Percentiles rank a stretch among this genome's conserved stretches.
Conservation (phyloP, 64 coral and sea anemone genomes). For the Montipora sp. region DNA sequence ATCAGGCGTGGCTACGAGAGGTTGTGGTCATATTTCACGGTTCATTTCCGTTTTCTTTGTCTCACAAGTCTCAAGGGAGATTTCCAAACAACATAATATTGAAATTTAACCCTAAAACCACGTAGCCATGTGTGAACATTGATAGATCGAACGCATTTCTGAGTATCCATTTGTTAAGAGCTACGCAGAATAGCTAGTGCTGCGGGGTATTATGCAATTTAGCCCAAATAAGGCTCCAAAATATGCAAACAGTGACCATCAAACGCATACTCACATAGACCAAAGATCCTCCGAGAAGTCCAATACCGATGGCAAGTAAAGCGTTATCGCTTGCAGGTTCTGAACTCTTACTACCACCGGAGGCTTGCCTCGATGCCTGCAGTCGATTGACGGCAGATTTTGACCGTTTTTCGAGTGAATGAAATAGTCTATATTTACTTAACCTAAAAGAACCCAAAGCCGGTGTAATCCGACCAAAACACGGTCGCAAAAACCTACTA, state of each 20-base stretch:
- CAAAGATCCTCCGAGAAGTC: slow-evolving; percentile 61
- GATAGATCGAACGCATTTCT: too few relatives aligned
- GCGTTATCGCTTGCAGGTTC: slow-evolving; percentile 54
- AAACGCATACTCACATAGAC: slow-evolving; percentile 30
- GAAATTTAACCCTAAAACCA: too few relatives aligned
- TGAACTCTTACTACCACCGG: neutral
- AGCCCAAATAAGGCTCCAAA: neutral
- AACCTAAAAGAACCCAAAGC: slow-evolving; percentile 2
- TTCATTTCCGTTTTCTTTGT: too few relatives aligned
- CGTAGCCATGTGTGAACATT: too few relatives aligned
- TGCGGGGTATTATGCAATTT: too few relatives aligned
- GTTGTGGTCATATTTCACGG: too few relatives aligned
- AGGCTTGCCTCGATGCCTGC: neutral
- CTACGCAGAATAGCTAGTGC: too few relatives aligned
- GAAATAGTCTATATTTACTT: slow-evolving; percentile 20
- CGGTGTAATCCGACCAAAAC: slow-evolving; percentile 69
- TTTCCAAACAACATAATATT: too few relatives aligned
- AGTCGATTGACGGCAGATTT: slow-evolving; percentile 22
- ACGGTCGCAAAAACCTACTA: slow-evolving; percentile 74
- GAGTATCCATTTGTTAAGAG: too few relatives aligned
- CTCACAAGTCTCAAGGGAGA: too few relatives aligned
- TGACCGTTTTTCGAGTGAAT: slow-evolving; percentile 45
- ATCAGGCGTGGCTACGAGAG: too few relatives aligned
- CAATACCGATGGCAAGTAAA: slow-evolving; percentile 67
- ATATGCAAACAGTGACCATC: neutral